phyloP scores from a whole-genome alignment of 2,113 vertebrate genomes.

The Ranitomeya variabilis region DNA sequence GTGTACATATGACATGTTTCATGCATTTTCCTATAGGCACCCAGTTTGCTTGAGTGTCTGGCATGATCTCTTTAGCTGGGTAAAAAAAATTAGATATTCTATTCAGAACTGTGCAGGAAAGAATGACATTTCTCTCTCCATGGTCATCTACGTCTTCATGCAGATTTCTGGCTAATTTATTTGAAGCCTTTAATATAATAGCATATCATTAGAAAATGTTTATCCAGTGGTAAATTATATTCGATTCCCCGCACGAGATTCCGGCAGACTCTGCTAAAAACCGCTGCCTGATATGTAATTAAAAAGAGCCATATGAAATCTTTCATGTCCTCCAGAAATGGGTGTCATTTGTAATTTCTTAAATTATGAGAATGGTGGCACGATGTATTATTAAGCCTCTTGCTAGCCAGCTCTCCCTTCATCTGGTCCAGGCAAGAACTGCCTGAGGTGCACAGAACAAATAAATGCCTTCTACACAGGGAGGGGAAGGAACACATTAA shows the following conservation, averaged over 20 bases:
- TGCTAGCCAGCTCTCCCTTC: constrained; percentile 4
- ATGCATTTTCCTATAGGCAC: too few relatives aligned
- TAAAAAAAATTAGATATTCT: background rate
- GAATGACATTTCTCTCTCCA: background rate
- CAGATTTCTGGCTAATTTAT: background rate
- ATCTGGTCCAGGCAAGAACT: constrained; percentile 43
- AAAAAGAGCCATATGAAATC: constrained; percentile 47
- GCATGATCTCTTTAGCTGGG: too few relatives aligned
- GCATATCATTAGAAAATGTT: constrained; percentile 18
- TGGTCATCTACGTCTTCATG: background rate
- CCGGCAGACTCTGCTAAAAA: background rate
- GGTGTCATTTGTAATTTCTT: constrained; percentile 52
- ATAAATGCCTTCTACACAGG: background rate
- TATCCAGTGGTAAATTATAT: background rate
- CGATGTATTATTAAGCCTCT: constrained; percentile 42
- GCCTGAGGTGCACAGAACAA: constrained; percentile 27
- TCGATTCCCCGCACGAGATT: background rate
- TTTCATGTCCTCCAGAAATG: constrained; percentile 42
- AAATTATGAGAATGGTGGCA: constrained; percentile 47
- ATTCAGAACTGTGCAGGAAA: background rate
- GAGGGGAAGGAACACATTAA: background rate
- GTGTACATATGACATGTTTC: too few relatives aligned
- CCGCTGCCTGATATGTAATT: constrained; percentile 38
- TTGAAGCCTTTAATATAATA: background rate
- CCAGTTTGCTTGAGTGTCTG: too few relatives aligned